Evolutionary conservation across 2,797 vertebrate genomes (phyloP).

Genomic region (Corythornis leucogaster): DNA sequence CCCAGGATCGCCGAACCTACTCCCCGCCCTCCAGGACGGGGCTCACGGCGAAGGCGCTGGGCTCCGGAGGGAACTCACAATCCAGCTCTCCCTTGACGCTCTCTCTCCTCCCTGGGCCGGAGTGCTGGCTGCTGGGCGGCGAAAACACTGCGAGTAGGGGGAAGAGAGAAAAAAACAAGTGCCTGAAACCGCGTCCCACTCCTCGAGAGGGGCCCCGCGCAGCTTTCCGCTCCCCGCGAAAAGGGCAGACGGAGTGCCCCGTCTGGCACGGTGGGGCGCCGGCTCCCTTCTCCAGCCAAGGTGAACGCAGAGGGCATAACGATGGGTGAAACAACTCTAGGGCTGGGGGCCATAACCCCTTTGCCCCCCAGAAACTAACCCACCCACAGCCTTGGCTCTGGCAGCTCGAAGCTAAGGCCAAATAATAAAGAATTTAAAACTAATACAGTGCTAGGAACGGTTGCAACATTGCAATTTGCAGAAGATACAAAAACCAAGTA

Average conservation of each 20-base stretch:
- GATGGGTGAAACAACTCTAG: neutral
- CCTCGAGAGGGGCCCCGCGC: neutral
- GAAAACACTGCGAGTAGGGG: slow-evolving; percentile 83
- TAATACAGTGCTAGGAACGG: slow-evolving; percentile 36
- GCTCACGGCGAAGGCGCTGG: slow-evolving; percentile 78
- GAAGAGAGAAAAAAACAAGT: neutral
- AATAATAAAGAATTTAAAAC: slow-evolving; percentile 60
- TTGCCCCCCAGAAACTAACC: neutral
- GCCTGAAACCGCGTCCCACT: neutral
- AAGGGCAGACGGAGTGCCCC: accelerated
- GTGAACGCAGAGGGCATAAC: accelerated
- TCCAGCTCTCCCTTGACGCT: slow-evolving; percentile 81
- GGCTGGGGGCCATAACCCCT: neutral
- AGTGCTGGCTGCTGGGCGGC: slow-evolving; percentile 81
- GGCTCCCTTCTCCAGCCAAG: neutral
- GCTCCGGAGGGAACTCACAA: slow-evolving; percentile 78
- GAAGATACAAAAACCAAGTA: slow-evolving; percentile 82
- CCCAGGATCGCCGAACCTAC: slow-evolving; percentile 62
- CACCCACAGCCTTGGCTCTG: neutral
- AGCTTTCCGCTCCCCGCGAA: accelerated
- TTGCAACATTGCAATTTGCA: slow-evolving; percentile 79
- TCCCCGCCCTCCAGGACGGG: slow-evolving; percentile 76
- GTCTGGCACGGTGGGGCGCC: neutral
- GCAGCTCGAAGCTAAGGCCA: neutral
- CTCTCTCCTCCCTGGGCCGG: slow-evolving; percentile 83